Evolutionary conservation across 1,140 invertebrate genomes (phyloP).

Genomic region (Drosophila lacteicornis): DNA sequence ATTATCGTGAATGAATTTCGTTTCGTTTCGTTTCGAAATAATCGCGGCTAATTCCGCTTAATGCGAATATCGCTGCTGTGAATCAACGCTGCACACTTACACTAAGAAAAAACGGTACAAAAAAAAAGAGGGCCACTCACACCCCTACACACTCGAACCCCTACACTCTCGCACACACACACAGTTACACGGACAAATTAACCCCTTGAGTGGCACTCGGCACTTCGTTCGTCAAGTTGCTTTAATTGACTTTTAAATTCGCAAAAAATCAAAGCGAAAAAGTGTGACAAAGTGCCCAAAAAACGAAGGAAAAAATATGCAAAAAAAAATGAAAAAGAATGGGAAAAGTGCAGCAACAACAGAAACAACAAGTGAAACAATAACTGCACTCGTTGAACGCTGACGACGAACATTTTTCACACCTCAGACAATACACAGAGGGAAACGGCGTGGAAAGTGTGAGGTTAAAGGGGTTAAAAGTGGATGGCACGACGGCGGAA

Average conservation of each 20-base stretch:
- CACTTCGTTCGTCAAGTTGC: slow-evolving; percentile 73
- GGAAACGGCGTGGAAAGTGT: slow-evolving; percentile 1
- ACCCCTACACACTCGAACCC: slow-evolving; percentile 18
- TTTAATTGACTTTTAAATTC: slow-evolving; percentile 83
- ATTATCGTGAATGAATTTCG: slow-evolving; percentile 39
- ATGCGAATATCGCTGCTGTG: slow-evolving; percentile 27
- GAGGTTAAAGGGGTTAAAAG: background rate
- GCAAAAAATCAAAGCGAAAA: slow-evolving; percentile 77
- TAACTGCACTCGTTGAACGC: slow-evolving; percentile 69
- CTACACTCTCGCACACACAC: slow-evolving; percentile 12
- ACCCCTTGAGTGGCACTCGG: slow-evolving; percentile 79
- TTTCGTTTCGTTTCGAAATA: slow-evolving; percentile 42
- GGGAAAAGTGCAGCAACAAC: slow-evolving; percentile 44
- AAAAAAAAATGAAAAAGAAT: background rate
- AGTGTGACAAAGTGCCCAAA: slow-evolving; percentile 65
- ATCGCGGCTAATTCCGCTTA: slow-evolving; percentile 66
- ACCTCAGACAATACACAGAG: slow-evolving; percentile 71
- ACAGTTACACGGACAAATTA: slow-evolving; percentile 59
- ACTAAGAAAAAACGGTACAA: background rate
- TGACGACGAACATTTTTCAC: slow-evolving; percentile 66
- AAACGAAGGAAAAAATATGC: slow-evolving; percentile 11
- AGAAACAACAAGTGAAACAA: slow-evolving; percentile 55
- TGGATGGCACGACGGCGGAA: slow-evolving; percentile 41
- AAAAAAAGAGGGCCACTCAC: background rate
- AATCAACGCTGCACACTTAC: slow-evolving; percentile 34